These are phyloP conservation scores for Xestia c-nigrum DNA, from an alignment of 2,888 invertebrate genomes.

Conservation along the genomic window DNA sequence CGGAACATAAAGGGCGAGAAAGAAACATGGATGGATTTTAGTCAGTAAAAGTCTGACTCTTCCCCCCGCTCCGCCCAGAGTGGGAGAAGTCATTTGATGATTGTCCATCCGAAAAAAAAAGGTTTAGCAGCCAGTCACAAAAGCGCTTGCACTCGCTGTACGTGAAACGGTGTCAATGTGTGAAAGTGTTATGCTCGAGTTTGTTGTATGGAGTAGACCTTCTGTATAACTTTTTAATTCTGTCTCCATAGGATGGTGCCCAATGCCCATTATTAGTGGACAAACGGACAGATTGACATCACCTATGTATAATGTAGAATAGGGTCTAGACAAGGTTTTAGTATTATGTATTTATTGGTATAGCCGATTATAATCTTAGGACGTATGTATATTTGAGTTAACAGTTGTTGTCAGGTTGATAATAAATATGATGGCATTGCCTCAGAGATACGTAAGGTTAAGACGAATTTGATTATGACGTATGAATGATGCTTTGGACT, in stretches of 20 bases:
- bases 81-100: too few relatives aligned
- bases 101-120: too few relatives aligned
- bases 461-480: background rate
- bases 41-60: too few relatives aligned
- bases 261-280: constrained; percentile 61
- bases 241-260: background rate
- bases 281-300: constrained; percentile 72
- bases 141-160: background rate
- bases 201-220: background rate
- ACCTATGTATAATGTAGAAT: constrained; percentile 52
- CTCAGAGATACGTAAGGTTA: background rate
- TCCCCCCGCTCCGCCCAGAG: too few relatives aligned
- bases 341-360: constrained; percentile 41
- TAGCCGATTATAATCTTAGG: background rate
- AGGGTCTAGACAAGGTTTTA: constrained; percentile 56
- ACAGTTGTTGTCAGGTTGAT: too few relatives aligned
- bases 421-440: background rate
- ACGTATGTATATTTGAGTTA: background rate
- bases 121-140: too few relatives aligned
- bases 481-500: too few relatives aligned
- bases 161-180: background rate
- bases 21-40: too few relatives aligned
- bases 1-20: too few relatives aligned
- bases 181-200: background rate
- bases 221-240: background rate